A percentile compares a stretch with the other conserved stretches of the same genome.
Evolutionary conservation across 2,888 invertebrate species (phyloP).

Genomic region (Meteorus colon): DNA sequence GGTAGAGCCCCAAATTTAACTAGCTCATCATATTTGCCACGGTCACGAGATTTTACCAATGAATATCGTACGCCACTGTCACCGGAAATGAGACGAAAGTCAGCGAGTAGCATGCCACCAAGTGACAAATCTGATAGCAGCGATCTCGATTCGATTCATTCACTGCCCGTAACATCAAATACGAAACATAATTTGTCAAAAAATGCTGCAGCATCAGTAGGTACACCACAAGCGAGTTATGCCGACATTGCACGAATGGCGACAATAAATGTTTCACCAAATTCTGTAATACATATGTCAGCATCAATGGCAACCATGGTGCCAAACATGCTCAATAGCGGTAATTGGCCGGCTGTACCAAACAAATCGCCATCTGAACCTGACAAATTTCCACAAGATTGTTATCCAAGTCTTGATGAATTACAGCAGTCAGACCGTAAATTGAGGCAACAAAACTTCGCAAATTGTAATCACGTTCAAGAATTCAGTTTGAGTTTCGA

Average conservation of each 20-base stretch:
- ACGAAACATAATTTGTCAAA: constrained; percentile 69
- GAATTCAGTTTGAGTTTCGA: constrained; percentile 64
- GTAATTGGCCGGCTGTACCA: constrained; percentile 66
- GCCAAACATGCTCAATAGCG: constrained; percentile 62
- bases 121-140: constrained; percentile 88
- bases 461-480: constrained; percentile 62
- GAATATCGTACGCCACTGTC: constrained; percentile 68
- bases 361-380: constrained; percentile 62
- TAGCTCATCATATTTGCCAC: constrained; percentile 67
- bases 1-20: constrained; percentile 69
- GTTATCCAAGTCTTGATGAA: constrained; percentile 71
- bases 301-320: constrained; percentile 58
- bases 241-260: constrained; percentile 86
- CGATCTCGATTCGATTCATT: constrained; percentile 89
- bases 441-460: constrained; percentile 64
- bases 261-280: constrained; percentile 67
- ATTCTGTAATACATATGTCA: constrained; percentile 64
- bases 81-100: constrained; percentile 77
- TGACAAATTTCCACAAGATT: constrained; percentile 69
- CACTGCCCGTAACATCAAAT: constrained; percentile 80
- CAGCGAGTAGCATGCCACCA: constrained; percentile 86
- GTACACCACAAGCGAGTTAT: constrained; percentile 80
- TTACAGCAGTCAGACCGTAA: constrained; percentile 66
- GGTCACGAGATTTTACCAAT: constrained; percentile 66
- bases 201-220: constrained; percentile 68